phyloP scores from a whole-genome alignment of 2,888 invertebrate genomes.

The Dasypolia templi region DNA sequence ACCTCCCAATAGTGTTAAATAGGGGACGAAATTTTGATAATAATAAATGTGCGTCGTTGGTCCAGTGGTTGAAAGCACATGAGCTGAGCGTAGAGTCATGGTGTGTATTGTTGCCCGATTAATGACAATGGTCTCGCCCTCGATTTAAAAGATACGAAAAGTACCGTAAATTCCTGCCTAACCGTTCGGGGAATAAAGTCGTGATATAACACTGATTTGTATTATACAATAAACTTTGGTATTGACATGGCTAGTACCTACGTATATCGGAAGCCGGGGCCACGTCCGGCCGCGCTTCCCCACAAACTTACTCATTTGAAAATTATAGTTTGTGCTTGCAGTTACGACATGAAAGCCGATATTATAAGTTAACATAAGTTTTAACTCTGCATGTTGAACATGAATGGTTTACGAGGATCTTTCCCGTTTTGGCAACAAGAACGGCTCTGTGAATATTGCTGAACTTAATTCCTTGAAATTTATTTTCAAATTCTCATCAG shows the following conservation, averaged over 20 bases:
- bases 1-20: too few species aligned
- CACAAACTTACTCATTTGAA: slow-evolving; percentile 29
- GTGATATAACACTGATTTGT: not conserved
- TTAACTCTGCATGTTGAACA: not conserved
- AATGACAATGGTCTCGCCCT: not conserved
- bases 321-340: slow-evolving; percentile 30
- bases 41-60: too few species aligned
- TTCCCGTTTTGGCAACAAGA: not conserved
- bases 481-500: too few species aligned
- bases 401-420: not conserved
- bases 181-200: not conserved
- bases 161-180: not conserved
- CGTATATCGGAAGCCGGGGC: slow-evolving; percentile 6
- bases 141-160: not conserved
- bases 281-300: slow-evolving; percentile 5
- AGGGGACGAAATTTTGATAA: too few species aligned
- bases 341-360: not conserved
- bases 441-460: not conserved
- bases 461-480: not conserved
- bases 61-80: too few species aligned
- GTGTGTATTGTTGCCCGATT: not conserved
- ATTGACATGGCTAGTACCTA: not conserved
- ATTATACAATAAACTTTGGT: not conserved
- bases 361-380: not conserved
- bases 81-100: not conserved